Base-by-base conservation (phyloP, 2,113 vertebrate genomes). In the Megaceryle maxima region DNA sequence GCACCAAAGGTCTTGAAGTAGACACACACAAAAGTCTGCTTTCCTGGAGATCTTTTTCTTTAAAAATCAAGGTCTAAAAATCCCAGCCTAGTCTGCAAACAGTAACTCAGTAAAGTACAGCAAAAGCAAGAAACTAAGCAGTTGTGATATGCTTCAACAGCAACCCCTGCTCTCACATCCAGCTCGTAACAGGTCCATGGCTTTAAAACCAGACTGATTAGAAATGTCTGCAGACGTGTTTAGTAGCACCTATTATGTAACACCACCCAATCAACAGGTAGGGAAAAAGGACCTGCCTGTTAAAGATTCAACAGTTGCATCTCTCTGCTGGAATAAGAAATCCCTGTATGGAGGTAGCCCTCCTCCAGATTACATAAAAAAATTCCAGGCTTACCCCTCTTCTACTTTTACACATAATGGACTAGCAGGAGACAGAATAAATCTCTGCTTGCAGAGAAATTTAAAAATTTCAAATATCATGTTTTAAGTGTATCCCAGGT, bases 211-310 rank as follows among this genome's bases (percentile, higher is more conserved):
- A 90, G 56, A 81, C 80, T 76, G 90, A 86, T 93, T 59, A 66
- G 55, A 83, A 87, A 62, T 2, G 16, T 64, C 29, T 83, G 59
- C 63, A 66, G 66, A 55, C 57, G 81, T 91, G 83, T 89, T 92
- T 84, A 82, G 69, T 48, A 89, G 88, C 91, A 94, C 75, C 92
- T 95, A 87, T 92, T 93, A 73, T 92, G 66, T 87, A 96, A 89
- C 74, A 80, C 50, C 59, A 19, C 60, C 92, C 81, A 79, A 80
- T 57, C 62, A 95, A 89, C 89, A 82, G 16, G 66, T 33, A 82
- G 24, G 31, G n/a, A 56, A 87, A 93, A 96, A 74, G n/a, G 55
- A 82, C 64, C 31, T 6, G 2, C 44, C 41, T 87, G 91, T 92
- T 92, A 92, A 94, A 94, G 50, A 92, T 91, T 89, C 62, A 96